Evolutionary conservation across 1,140 invertebrate genomes (phyloP).

Genomic region (Drosophila eugracilis): DNA sequence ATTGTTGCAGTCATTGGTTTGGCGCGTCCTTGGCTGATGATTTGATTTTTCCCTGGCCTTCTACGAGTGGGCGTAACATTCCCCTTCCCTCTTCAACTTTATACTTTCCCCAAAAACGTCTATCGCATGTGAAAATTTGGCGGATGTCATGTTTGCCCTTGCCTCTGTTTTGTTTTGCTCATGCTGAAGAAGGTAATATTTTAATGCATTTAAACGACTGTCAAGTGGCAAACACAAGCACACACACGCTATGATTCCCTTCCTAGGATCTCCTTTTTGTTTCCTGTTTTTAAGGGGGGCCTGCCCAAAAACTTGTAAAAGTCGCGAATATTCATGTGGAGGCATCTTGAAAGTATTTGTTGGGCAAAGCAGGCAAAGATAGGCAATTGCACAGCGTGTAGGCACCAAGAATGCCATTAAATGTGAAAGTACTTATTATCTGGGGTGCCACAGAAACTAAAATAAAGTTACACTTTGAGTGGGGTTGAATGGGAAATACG

Average conservation of each 20-base stretch:
- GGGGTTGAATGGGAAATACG: too few species aligned
- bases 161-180: slow-evolving; percentile 24
- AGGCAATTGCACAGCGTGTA: slow-evolving; percentile 2
- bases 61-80: slow-evolving; percentile 56
- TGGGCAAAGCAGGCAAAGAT: background rate
- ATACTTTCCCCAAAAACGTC: slow-evolving; percentile 1
- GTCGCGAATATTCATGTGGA: background rate
- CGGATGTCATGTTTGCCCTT: slow-evolving; percentile 47
- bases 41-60: slow-evolving; percentile 62
- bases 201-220: slow-evolving; percentile 80
- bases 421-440: slow-evolving; percentile 1
- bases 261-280: slow-evolving; percentile 7
- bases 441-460: slow-evolving; percentile 3
- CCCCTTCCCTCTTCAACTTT: too few species aligned
- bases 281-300: background rate
- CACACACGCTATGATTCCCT: slow-evolving; percentile 16
- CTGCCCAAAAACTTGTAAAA: slow-evolving; percentile 5
- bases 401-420: background rate
- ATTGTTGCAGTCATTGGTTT: slow-evolving; percentile 11
- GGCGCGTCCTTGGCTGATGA: slow-evolving; percentile 18
- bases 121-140: slow-evolving; percentile 70
- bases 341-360: background rate
- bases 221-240: slow-evolving; percentile 68
- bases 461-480: too few species aligned
- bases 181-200: slow-evolving; percentile 62